These are phyloP conservation scores for Palythoa caribaeorum DNA, from an alignment of 92 coral and sea anemone genomes.

Conservation along the genomic window DNA sequence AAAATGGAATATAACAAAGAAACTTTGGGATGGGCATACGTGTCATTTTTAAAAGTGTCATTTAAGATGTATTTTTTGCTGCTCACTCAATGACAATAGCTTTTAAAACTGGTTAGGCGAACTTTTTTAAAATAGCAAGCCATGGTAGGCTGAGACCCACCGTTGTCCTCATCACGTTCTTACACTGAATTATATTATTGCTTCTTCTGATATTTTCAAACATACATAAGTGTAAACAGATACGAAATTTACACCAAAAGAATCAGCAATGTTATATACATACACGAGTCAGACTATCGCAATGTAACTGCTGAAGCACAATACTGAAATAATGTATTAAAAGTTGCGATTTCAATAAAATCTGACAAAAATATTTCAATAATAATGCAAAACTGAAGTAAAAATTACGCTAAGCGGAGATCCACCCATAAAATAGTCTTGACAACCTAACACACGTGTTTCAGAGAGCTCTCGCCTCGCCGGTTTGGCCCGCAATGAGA, in stretches of 20 bases:
- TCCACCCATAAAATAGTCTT: slow-evolving; percentile 21
- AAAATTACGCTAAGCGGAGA: not conserved
- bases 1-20: no score
- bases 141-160: not conserved
- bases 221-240: slow-evolving; percentile 1
- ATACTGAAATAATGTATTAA: not conserved
- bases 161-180: not conserved
- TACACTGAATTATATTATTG: not conserved
- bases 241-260: not conserved
- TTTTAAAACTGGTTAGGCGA: no score
- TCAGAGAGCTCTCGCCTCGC: slow-evolving; percentile 13
- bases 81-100: no score
- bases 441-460: slow-evolving; percentile 42
- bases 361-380: not conserved
- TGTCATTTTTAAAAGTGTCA: no score
- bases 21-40: no score
- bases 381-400: not conserved
- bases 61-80: no score
- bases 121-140: no score
- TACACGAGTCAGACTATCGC: not conserved
- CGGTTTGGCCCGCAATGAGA: not conserved
- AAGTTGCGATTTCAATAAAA: not conserved
- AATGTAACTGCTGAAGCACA: not conserved
- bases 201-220: not conserved
- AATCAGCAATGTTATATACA: not conserved